Base-by-base conservation (phyloP, 2,113 vertebrate genomes). In the Colius striatus region DNA sequence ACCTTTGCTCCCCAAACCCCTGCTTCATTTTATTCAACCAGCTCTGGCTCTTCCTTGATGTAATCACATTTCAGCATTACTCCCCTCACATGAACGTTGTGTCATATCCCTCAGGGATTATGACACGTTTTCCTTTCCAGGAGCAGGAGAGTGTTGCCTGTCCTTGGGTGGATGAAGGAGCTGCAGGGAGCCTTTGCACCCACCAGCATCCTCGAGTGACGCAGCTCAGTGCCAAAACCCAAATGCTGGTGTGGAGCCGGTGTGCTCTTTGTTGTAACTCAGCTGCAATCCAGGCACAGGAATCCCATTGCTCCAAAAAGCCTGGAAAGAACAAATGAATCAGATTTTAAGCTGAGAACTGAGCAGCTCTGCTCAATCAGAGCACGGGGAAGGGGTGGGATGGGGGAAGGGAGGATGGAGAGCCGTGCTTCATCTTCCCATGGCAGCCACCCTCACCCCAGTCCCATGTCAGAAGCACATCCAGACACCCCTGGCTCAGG, bases 221-320 rank as follows among this genome's bases (percentile, higher is more conserved):
- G 10, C 14, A 4, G 6, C 29, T 11, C 34, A 4, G 9, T 30
- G 6, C n/a, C 17, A 1, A 41, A 54, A 26, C 51, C 47, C 18
- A 0, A 20, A 5, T 2, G 3, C 9, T 4, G 6, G 11, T 1
- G 32, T 0, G 10, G 45, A 43, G 45, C 1, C 2, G 26, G 5
- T 2, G 34, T 3, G 2, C 29, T 9, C 27, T 9, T 60, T 13
- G 47, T 8, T 67, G 38, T n/a, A n/a, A 9, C 36, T 38, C 16
- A 0, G 9, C 25, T 27, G 38, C 55, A 5, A 5, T 4, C 30
- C 75, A 13, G 3, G 19, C 57, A 5, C 1, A 2, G 61, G 12
- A 32, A 50, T 8, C 8, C 6, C 6, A 10, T 50, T 66, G 5
- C 67, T 53, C 16, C 1, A 0, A 3, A 50, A n/a, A 61, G 4